Percentiles rank a stretch among this genome's conserved stretches.
These are phyloP conservation scores for Carassius carassius DNA, from an alignment of 2,113 vertebrate genomes.

Conservation along the genomic window DNA sequence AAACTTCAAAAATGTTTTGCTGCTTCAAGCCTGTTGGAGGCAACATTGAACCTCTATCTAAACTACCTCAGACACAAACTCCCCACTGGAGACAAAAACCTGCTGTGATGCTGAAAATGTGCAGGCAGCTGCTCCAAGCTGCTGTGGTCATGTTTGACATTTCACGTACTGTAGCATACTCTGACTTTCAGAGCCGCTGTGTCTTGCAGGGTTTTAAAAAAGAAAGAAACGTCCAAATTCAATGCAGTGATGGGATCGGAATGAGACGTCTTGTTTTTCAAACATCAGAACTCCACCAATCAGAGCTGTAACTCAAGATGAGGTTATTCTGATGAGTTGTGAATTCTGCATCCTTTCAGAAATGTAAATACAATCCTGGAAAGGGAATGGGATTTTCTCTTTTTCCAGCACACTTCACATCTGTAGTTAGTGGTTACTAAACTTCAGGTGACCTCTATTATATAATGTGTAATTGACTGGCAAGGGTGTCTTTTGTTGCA, in stretches of 20 bases:
- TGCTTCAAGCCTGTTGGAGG: conserved; percentile 42
- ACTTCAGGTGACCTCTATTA: conserved; percentile 46
- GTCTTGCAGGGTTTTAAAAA: background rate
- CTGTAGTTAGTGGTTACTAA: conserved; percentile 25
- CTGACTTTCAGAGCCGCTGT: background rate
- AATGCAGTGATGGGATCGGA: background rate
- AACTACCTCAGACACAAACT: background rate
- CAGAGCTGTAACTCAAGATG: background rate
- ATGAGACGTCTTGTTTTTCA: background rate
- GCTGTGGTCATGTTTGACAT: conserved; percentile 24
- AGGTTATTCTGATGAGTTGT: background rate
- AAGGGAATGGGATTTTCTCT: background rate
- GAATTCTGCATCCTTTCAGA: background rate
- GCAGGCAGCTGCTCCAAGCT: conserved; percentile 6
- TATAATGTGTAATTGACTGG: conserved; percentile 45
- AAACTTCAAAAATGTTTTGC: conserved; percentile 5
- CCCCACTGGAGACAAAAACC: conserved; percentile 16
- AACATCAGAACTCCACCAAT: background rate
- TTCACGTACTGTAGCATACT: background rate
- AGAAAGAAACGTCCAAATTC: background rate
- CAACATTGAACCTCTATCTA: conserved; percentile 30
- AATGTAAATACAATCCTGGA: background rate
- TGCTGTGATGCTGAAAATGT: conserved; percentile 9
- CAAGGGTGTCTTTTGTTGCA: conserved; percentile 41
- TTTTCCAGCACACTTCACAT: background rate